Percentiles rank a stretch among this genome's conserved stretches.
Conservation (phyloP, 2,113 vertebrate genomes). For the Daphoenositta chrysoptera region DNA sequence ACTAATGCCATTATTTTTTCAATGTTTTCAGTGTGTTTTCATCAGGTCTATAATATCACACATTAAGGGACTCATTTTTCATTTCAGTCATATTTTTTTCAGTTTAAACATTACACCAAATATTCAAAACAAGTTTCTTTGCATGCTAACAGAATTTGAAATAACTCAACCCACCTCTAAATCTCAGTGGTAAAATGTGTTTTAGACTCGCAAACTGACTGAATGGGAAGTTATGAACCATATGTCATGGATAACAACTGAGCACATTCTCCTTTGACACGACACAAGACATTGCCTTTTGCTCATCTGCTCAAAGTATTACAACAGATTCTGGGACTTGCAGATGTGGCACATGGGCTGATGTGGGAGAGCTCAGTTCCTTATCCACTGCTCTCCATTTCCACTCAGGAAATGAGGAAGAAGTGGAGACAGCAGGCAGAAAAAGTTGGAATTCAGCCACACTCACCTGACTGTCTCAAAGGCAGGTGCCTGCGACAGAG, state of each 20-base stretch:
- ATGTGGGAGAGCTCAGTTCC: not conserved
- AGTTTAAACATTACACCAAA: not conserved
- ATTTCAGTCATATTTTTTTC: not conserved
- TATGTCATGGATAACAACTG: not conserved
- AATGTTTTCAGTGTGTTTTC: not conserved
- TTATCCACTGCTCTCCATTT: not conserved
- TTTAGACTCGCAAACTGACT: not conserved
- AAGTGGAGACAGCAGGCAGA: not conserved
- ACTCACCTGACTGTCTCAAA: not conserved
- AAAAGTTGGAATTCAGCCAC: not conserved
- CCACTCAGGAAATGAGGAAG: not conserved
- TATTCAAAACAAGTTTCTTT: not conserved
- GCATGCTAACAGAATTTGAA: not conserved
- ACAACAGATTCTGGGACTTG: not conserved
- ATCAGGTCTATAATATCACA: not conserved
- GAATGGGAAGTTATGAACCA: not conserved
- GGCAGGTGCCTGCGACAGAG: not conserved
- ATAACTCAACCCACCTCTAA: not conserved
- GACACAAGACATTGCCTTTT: not conserved
- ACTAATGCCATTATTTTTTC: not conserved
- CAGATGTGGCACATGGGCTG: accelerated
- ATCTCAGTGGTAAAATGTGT: not conserved
- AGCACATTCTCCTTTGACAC: not conserved
- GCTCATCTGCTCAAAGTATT: not conserved
- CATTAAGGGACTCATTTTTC: not conserved